Conservation (phyloP, 2,888 invertebrate genomes). For the Poecilus cupreus region DNA sequence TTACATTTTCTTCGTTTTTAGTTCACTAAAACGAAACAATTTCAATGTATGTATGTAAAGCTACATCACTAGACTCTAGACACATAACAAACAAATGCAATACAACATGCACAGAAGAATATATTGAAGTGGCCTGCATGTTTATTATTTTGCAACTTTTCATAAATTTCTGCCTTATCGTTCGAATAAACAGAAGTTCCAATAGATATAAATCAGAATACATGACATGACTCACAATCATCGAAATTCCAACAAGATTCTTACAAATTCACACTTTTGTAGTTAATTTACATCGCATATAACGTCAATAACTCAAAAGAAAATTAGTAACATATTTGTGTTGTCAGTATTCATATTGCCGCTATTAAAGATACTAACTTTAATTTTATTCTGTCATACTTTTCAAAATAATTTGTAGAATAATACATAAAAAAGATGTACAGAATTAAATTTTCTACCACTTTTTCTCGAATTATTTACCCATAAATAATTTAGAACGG, state of each 20-base stretch:
- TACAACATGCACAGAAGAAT: slow-evolving; percentile 56
- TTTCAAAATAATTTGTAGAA: not conserved
- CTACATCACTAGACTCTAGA: slow-evolving; percentile 42
- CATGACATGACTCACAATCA: not conserved
- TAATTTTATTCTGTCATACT: not conserved
- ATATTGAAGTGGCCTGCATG: slow-evolving; percentile 39
- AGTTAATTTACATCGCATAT: not conserved
- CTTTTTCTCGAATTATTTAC: no score
- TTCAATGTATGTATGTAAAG: slow-evolving; percentile 38
- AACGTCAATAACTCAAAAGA: no score
- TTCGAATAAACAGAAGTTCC: slow-evolving; percentile 7
- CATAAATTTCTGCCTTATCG: not conserved
- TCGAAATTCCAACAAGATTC: not conserved
- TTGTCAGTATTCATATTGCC: not conserved
- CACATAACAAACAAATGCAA: slow-evolving; percentile 48
- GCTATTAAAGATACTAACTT: not conserved
- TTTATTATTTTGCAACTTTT: slow-evolving; percentile 18
- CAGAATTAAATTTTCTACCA: no score
- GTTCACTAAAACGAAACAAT: slow-evolving; percentile 18
- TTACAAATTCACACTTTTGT: not conserved
- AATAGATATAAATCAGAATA: not conserved
- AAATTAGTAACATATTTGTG: no score
- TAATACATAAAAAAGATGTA: no score
- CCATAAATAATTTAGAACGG: no score
- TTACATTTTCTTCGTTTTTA: slow-evolving; percentile 24